phyloP scores from a whole-genome alignment of 2,888 invertebrate species.

The Aelia acuminata region DNA sequence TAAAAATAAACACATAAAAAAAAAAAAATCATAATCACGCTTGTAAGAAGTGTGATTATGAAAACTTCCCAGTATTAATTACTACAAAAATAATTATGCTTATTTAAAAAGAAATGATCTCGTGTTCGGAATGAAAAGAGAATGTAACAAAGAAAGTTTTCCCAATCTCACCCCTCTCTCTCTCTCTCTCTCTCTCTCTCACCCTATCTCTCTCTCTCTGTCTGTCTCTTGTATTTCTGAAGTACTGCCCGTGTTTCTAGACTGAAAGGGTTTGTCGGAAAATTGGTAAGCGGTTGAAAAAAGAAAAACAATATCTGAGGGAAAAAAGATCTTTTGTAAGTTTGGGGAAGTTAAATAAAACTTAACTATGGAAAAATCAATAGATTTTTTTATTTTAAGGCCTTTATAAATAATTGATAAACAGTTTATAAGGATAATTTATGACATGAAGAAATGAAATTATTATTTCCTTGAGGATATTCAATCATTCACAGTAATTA shows the following conservation, averaged over 20 bases:
- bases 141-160: slow-evolving; percentile 40
- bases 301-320: not conserved
- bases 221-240: not conserved
- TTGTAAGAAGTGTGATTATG: not conserved
- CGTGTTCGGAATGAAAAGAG: slow-evolving; percentile 4
- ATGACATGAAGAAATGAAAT: no score
- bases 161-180: no score
- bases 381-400: not conserved
- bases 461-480: no score
- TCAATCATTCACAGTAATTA: no score
- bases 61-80: not conserved
- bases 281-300: slow-evolving; percentile 15
- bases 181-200: not conserved
- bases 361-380: not conserved
- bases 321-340: not conserved
- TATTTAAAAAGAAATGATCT: not conserved
- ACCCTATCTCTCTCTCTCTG: no score
- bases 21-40: not conserved
- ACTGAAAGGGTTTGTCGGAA: not conserved
- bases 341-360: not conserved
- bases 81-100: not conserved
- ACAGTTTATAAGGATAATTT: no score
- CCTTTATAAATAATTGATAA: not conserved
- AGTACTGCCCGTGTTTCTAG: not conserved
- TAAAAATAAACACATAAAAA: no score